Evolutionary conservation across 1,140 invertebrate species (phyloP).

Genomic region (Orius laevigatus): DNA sequence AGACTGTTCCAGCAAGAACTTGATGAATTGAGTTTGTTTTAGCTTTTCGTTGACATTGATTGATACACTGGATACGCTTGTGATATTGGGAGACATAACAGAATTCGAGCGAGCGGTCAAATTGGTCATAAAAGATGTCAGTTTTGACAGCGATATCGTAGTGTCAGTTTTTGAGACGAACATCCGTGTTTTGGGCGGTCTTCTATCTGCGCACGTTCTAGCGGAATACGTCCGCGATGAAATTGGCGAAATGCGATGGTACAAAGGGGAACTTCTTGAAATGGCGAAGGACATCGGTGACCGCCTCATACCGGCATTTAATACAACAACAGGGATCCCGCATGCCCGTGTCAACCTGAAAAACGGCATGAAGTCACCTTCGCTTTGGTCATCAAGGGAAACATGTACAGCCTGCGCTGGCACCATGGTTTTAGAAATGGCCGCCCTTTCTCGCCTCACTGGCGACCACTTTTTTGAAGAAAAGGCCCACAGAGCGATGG

Average conservation of each 20-base stretch:
- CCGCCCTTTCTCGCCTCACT: constrained; percentile 79
- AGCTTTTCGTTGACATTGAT: constrained; percentile 93
- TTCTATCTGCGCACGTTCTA: constrained; percentile 85
- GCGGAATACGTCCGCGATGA: constrained; percentile 64
- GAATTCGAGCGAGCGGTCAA: constrained; percentile 88
- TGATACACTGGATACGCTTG: constrained; percentile 86
- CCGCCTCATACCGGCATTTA: constrained; percentile 87
- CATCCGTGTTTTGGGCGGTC: constrained; percentile 84
- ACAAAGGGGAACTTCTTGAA: constrained; percentile 71
- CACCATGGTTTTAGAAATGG: constrained; percentile 95
- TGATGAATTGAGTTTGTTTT: constrained; percentile 29
- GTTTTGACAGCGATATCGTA: constrained; percentile 85
- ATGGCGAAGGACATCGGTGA: constrained; percentile 88
- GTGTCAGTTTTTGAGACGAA: constrained; percentile 99
- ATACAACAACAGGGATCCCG: constrained; percentile 94
- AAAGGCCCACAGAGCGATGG: constrained; percentile 91
- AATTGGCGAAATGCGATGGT: constrained; percentile 70
- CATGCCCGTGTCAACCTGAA: constrained; percentile 83
- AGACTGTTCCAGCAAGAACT: no score
- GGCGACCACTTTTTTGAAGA: constrained; percentile 88
- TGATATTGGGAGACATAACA: constrained; percentile 77
- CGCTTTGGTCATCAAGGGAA: constrained; percentile 59
- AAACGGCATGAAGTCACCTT: constrained; percentile 65
- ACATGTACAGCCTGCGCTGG: constrained; percentile 98
- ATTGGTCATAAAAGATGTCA: constrained; percentile 69